Percentiles rank a stretch among this genome's conserved stretches.
phyloP scores from a whole-genome alignment of 2,888 invertebrate species.

The Hirudinaria manillensis region DNA sequence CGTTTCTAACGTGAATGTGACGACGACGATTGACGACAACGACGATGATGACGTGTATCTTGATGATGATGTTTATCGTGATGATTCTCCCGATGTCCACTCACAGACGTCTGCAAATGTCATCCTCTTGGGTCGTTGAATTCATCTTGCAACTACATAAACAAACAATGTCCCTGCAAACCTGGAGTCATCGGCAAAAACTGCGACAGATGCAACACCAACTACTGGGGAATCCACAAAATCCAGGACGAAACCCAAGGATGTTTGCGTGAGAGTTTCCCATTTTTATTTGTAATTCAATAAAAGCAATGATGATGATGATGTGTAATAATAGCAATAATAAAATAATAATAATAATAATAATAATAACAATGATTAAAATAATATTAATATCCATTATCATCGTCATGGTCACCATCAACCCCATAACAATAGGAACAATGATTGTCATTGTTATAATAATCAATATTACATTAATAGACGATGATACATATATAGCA shows the following conservation, averaged over 20 bases:
- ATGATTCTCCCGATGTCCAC: neutral
- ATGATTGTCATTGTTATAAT: too few relatives aligned
- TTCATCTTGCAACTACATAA: conserved; percentile 9
- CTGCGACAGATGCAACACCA: conserved; percentile 75
- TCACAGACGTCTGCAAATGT: conserved; percentile 66
- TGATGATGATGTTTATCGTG: too few relatives aligned
- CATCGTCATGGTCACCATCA: too few relatives aligned
- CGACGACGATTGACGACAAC: neutral
- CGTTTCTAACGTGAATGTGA: neutral
- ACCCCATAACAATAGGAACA: too few relatives aligned
- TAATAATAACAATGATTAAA: too few relatives aligned
- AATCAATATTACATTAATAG: neutral
- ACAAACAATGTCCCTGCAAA: conserved; percentile 45
- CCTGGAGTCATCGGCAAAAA: conserved; percentile 76
- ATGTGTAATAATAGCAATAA: too few relatives aligned
- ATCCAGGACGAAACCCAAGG: conserved; percentile 5
- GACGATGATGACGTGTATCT: neutral
- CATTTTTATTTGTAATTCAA: neutral
- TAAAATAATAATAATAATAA: too few relatives aligned
- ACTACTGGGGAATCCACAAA: conserved; percentile 55
- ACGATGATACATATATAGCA: too few relatives aligned
- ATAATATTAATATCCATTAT: too few relatives aligned
- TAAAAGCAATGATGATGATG: too few relatives aligned
- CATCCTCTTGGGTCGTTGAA: conserved; percentile 55
- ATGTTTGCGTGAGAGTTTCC: conserved; percentile 19